Base-by-base conservation (phyloP, 2,888 invertebrate genomes). In the Torymus aiolomorphi region DNA sequence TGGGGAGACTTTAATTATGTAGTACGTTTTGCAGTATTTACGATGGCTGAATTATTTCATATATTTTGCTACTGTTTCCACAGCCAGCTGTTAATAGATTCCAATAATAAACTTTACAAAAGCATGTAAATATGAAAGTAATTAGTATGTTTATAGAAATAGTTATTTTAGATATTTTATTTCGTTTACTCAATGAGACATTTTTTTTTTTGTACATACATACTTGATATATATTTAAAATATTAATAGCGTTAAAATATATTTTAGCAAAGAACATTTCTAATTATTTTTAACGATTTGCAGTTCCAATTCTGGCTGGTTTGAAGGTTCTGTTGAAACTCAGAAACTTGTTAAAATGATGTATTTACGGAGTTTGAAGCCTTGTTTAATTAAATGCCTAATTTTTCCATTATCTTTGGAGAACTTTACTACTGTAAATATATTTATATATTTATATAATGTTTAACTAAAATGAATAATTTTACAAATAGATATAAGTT, bases 281-380 rank as follows among this genome's bases (percentile, higher is more conserved):
- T 24, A 24, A 24, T 24, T 24, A 62, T 57, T 18, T 31, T 54
- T 18, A 4, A 49, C 56, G 42, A 18, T 5, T 71, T 77, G 13
- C 14, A 80, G 77, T 49, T 71, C 14, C n/a, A 70, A 71, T 24
- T 63, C 66, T 13, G 24, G 31, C 2, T 81, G 81, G 81, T 59
- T 59, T 18, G 18, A 24, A 31, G 16, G 75, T 12, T 75, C 78
- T 5, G 12, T 49, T 0, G 71, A 61, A 69, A 63, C 65, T 0
- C 57, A 20, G 63, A 24, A 18, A n/a, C 31, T 77, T 4, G 2
- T 82, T 16, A 11, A 42, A 31, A 51, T 82, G 18, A 66, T 80
- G 62, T 13, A 77, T 18, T 11, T 77, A n/a, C 66, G 80, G 67
- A 49, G 62, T 20, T 24, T 10, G 0, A 59, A 18, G 31, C 81